These are phyloP conservation scores for Pungitius pungitius DNA, from an alignment of 2,113 vertebrate genomes.

Conservation along the genomic window DNA sequence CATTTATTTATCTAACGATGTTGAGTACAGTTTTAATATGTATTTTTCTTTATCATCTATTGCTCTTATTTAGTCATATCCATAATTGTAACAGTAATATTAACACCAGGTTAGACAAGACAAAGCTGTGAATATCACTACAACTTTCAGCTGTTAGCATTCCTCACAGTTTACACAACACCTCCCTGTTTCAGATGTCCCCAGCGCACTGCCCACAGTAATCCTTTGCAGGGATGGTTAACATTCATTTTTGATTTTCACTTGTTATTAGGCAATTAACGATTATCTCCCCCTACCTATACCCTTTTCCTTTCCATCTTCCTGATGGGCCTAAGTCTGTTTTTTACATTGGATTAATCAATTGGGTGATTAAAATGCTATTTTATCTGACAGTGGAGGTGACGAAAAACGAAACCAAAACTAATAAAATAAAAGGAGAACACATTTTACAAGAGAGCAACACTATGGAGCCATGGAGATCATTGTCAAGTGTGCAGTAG, in stretches of 20 bases:
- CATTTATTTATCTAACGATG: not conserved
- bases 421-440: not conserved
- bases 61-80: not conserved
- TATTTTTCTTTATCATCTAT: not conserved
- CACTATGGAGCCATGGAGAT: not conserved
- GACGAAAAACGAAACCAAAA: not conserved
- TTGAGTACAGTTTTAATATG: not conserved
- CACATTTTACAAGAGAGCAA: not conserved
- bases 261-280: not conserved
- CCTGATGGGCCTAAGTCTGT: not conserved
- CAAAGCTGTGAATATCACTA: not conserved
- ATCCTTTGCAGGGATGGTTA: not conserved
- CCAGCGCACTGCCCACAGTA: not conserved
- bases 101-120: not conserved
- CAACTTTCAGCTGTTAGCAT: not conserved
- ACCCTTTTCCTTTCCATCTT: not conserved
- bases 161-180: not conserved
- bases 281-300: not conserved
- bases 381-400: not conserved
- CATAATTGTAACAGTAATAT: not conserved
- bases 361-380: not conserved
- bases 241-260: not conserved
- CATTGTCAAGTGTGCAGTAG: not conserved
- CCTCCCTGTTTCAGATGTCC: not conserved
- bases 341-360: not conserved